Conservation (phyloP, 2,113 vertebrate species). For the Axis porcinus region DNA sequence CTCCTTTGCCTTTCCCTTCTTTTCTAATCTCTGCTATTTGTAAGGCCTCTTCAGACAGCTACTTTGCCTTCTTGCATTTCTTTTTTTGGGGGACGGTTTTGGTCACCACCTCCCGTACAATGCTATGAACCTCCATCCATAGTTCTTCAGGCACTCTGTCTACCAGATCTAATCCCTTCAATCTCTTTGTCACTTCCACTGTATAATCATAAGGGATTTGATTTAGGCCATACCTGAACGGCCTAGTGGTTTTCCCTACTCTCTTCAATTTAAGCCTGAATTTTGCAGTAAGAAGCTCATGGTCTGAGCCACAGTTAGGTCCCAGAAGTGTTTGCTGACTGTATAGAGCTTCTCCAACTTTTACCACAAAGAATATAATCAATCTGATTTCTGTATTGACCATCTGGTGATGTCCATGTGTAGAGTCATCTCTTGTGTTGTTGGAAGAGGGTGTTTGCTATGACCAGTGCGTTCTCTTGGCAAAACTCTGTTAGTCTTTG, state of each 20-base stretch:
- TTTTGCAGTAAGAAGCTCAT: neutral
- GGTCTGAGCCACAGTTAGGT: neutral
- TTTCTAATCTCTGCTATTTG: neutral
- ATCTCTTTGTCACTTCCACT: neutral
- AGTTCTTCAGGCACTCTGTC: neutral
- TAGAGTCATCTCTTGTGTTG: neutral
- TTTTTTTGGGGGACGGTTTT: neutral
- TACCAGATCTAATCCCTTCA: neutral
- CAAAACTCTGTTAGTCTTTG: neutral
- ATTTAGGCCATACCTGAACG: neutral
- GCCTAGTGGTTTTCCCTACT: neutral
- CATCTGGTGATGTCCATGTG: neutral
- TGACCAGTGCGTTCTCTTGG: accelerated
- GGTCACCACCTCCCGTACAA: neutral
- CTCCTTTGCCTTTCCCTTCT: neutral
- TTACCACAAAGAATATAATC: neutral
- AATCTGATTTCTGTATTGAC: neutral
- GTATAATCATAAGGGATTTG: neutral
- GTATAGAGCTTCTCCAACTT: neutral
- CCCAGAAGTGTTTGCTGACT: neutral
- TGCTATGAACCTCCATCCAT: neutral
- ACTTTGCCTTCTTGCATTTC: neutral
- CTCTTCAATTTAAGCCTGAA: neutral
- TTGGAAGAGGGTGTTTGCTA: neutral
- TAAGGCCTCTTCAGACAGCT: neutral